phyloP scores from a whole-genome alignment of 2,113 vertebrate genomes.

The Spermophilus dauricus region DNA sequence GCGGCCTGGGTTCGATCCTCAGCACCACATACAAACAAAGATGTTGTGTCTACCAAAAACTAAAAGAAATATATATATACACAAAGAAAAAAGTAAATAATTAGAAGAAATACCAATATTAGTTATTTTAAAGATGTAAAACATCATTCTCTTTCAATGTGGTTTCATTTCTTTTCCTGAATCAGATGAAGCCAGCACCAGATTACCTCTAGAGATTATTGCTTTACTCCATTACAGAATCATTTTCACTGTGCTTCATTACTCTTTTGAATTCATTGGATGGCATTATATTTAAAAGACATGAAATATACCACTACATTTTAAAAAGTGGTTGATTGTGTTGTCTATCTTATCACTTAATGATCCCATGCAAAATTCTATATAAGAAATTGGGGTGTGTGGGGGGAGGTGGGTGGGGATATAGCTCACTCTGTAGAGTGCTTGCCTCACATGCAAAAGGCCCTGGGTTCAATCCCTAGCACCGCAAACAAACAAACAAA shows the following conservation, averaged over 20 bases:
- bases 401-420: not conserved
- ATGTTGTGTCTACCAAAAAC: too few relatives aligned
- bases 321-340: not conserved
- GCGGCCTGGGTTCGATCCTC: too few relatives aligned
- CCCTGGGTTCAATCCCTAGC: too few relatives aligned
- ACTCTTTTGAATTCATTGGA: not conserved
- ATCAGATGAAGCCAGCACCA: not conserved
- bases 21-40: too few relatives aligned
- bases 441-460: too few relatives aligned
- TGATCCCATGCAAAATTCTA: not conserved
- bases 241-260: not conserved
- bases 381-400: not conserved
- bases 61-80: too few relatives aligned
- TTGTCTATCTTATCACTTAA: not conserved
- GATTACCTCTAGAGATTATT: not conserved
- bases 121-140: conserved; percentile 28
- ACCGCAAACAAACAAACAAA: too few relatives aligned
- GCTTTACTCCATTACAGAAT: not conserved
- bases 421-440: too few relatives aligned
- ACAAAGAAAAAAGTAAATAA: too few relatives aligned
- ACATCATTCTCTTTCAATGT: not conserved
- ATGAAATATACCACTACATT: not conserved
- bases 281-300: not conserved
- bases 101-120: not conserved
- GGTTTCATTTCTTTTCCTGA: conserved; percentile 9